Conservation (phyloP, 2,797 vertebrate species). For the Pelochelys cantorii region DNA sequence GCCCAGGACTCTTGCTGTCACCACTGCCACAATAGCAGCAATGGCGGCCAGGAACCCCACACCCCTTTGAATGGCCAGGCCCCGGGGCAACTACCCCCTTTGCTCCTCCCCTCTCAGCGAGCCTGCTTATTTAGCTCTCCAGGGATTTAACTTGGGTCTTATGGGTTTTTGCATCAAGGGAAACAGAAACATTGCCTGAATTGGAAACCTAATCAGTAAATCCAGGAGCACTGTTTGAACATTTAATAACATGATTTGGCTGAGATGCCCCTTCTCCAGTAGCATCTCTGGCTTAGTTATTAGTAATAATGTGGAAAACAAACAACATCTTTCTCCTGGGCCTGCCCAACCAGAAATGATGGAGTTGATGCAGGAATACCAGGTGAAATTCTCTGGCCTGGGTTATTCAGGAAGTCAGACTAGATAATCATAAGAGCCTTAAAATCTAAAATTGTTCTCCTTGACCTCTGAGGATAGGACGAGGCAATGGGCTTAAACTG, state of each 20-base stretch:
- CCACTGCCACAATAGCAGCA: no score
- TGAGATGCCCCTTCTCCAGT: not conserved
- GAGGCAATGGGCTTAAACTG: no score
- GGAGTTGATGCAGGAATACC: not conserved
- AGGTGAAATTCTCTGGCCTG: not conserved
- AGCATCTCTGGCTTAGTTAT: not conserved
- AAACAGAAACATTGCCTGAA: not conserved
- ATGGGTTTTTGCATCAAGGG: not conserved
- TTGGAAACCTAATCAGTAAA: not conserved
- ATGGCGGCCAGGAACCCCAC: no score
- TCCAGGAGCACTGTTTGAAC: not conserved
- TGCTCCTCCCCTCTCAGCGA: no score
- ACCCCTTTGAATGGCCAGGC: no score
- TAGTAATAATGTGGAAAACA: no score
- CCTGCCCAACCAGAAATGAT: not conserved
- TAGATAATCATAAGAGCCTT: not conserved
- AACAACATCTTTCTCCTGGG: not conserved
- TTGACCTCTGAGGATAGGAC: no score
- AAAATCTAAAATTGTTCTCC: not conserved
- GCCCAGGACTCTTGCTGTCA: no score
- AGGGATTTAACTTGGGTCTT: not conserved
- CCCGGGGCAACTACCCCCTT: no score
- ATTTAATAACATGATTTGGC: not conserved
- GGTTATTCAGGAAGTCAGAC: not conserved
- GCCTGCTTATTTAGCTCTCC: not conserved